Evolutionary conservation across 92 coral and sea anemone genomes (phyloP).

Genomic region (Epizoanthus ramosus): DNA sequence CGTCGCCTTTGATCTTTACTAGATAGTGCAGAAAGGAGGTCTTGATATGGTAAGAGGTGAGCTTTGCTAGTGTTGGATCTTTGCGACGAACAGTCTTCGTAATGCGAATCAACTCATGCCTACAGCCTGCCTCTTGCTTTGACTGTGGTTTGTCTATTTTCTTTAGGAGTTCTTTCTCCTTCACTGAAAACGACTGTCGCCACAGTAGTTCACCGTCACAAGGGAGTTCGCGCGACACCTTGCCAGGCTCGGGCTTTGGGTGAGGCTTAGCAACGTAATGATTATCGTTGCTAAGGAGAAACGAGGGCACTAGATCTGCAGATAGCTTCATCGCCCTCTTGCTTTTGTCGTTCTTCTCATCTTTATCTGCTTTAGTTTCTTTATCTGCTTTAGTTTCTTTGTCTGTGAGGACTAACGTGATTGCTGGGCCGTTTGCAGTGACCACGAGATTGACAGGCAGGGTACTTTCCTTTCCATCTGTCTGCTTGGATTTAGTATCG

Average conservation of each 20-base stretch:
- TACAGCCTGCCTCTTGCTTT: constrained; percentile 24
- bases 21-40: constrained; percentile 33
- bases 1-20: constrained; percentile 2
- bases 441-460: constrained; percentile 52
- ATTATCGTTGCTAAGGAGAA: constrained; percentile 41
- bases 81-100: constrained; percentile 36
- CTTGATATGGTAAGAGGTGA: constrained; percentile 33
- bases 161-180: constrained; percentile 30
- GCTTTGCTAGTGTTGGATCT: constrained; percentile 21
- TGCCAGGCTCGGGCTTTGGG: not conserved
- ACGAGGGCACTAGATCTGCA: constrained; percentile 50
- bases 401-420: constrained; percentile 66
- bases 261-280: constrained; percentile 41
- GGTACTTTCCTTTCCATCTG: not conserved
- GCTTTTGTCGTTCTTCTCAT: not conserved
- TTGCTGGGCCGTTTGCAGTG: constrained; percentile 78
- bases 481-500: not conserved
- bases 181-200: constrained; percentile 38
- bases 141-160: constrained; percentile 29
- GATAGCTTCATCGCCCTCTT: constrained; percentile 7
- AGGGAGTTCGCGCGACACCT: not conserved
- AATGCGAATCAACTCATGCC: constrained; percentile 34
- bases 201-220: constrained; percentile 8
- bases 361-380: constrained; percentile 37
- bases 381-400: constrained; percentile 48